Evolutionary conservation across 2,113 vertebrate species (phyloP), one percentile per base, ranked within the genome.

Genomic region (Tychaedon coryphoeus): DNA sequence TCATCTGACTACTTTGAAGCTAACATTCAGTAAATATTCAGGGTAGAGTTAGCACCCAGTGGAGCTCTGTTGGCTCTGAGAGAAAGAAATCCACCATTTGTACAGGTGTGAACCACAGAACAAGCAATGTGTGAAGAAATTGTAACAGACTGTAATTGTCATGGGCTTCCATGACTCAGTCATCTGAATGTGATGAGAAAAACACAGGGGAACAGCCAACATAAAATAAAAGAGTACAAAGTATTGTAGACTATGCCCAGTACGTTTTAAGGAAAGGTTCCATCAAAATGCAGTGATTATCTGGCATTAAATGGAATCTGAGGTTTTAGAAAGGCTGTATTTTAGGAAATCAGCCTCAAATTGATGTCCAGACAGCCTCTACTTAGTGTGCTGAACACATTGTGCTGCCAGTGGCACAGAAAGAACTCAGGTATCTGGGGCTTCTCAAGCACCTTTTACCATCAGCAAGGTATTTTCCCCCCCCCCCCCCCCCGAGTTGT

Each of bases 221-320:
- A 42, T 25, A 25, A 83, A 84, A 58, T 28, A 28, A 42, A 82
- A 60, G 36, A 53, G 6, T 7, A 19, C 13, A 12, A 38, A 38
- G 2, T 45, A 23, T 13, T 57, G 12, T 36, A 40, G n/a, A 40
- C 43, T 45, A 14, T 0, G 0, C 45, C 17, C 16, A 50, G 16
- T 28, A 61, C 24, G 19, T 91, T 61, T 80, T 83, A 66, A 80
- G 31, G 29, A 91, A 66, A 66, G 2, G 0, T 70, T 84, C 14
- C 19, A 48, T 75, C 51, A 77, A 88, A 77, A 56, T 23, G 13
- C 10, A 38, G 28, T 15, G 10, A 47, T 72, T 75, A 78, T n/a
- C n/a, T 51, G 22, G 5, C 13, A 47, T 60, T 74, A 71, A 66
- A 74, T 22, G 4, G 25, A 89, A 71, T 43, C 36, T 56, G 54